phyloP scores from a whole-genome alignment of 1,140 invertebrate species.

The Penaeus chinensis region DNA sequence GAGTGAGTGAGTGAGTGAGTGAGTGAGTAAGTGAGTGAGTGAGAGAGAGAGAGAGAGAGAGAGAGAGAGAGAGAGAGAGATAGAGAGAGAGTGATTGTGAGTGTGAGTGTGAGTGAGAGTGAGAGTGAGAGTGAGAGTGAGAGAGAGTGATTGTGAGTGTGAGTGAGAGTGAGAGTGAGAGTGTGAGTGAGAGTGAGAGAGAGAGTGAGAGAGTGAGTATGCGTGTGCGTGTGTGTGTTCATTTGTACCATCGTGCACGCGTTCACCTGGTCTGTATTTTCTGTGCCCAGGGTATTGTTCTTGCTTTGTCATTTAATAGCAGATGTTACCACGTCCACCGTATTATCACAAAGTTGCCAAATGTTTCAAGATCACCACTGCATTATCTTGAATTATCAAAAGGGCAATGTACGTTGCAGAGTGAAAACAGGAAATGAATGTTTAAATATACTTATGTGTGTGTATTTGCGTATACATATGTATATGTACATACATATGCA shows the following conservation, averaged over 20 bases:
- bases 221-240: not conserved
- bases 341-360: not conserved
- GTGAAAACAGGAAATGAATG: not conserved
- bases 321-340: not conserved
- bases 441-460: too few species aligned
- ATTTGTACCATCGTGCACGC: not conserved
- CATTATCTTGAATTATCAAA: too few species aligned
- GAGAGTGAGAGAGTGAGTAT: not conserved
- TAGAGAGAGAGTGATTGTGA: not conserved
- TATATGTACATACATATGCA: too few species aligned
- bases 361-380: too few species aligned
- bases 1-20: not conserved
- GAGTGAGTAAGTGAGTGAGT: too few species aligned
- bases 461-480: too few species aligned
- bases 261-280: not conserved
- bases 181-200: not conserved
- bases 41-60: too few species aligned
- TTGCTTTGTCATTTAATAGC: not conserved
- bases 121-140: not conserved
- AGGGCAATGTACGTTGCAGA: not conserved
- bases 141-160: not conserved
- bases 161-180: not conserved
- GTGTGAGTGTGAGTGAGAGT: not conserved
- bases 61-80: too few species aligned
- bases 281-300: not conserved